phyloP scores from a whole-genome alignment of 64 coral and sea anemone genomes.

The Actinia tenebrosa region DNA sequence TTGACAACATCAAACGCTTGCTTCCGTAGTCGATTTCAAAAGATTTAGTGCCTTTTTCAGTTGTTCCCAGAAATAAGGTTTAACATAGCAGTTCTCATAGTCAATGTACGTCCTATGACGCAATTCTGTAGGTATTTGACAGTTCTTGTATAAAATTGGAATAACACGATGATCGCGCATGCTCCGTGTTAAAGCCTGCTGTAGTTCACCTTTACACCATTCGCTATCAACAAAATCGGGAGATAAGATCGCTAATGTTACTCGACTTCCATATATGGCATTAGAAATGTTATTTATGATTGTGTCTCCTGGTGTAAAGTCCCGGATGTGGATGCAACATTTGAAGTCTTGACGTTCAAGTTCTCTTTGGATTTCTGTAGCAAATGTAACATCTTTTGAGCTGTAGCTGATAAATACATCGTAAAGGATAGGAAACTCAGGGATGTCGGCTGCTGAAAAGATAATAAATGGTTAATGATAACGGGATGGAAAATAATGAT shows the following conservation, averaged over 20 bases:
- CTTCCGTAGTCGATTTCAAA: neutral
- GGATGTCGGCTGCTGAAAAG: neutral
- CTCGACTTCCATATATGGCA: conserved; percentile 55
- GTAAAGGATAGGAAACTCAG: conserved; percentile 3
- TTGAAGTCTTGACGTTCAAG: conserved; percentile 34
- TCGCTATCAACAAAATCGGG: conserved; percentile 59
- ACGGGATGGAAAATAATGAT: too few species aligned
- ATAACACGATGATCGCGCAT: conserved; percentile 27
- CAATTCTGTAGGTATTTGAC: conserved; percentile 4
- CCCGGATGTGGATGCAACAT: conserved; percentile 51
- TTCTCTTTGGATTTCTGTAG: conserved; percentile 11
- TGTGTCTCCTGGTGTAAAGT: conserved; percentile 46
- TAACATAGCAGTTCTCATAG: conserved; percentile 39
- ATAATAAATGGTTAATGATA: neutral
- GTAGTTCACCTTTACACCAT: conserved; percentile 60
- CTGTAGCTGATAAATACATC: conserved; percentile 55
- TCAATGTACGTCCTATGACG: conserved; percentile 43
- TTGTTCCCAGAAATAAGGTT: conserved; percentile 42
- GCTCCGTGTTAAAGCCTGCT: conserved; percentile 40
- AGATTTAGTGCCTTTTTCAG: neutral
- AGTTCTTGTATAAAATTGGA: conserved; percentile 26
- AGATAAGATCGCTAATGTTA: conserved; percentile 49
- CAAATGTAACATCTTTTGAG: conserved; percentile 30
- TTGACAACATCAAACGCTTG: neutral
- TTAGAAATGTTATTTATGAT: conserved; percentile 63